phyloP scores from a whole-genome alignment of 2,888 invertebrate genomes.

The Lacanobia wlatinum region DNA sequence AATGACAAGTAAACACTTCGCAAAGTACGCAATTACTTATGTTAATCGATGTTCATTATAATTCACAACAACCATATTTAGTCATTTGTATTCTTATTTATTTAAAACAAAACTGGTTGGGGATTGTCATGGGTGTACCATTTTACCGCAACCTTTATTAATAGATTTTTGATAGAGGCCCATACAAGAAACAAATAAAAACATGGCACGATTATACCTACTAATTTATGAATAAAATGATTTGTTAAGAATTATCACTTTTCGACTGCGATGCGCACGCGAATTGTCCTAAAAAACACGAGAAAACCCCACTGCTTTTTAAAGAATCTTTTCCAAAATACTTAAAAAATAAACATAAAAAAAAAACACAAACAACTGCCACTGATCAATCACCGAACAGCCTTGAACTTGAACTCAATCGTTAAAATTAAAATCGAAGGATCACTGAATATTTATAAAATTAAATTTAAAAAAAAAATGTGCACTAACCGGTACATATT shows the following conservation, averaged over 20 bases:
- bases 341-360: no score
- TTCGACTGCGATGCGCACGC: no score
- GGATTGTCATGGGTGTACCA: slow-evolving; percentile 33
- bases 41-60: slow-evolving; percentile 21
- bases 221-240: not conserved
- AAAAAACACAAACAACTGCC: not conserved
- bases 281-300: no score
- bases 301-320: no score
- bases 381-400: slow-evolving; percentile 16
- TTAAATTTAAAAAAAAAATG: slow-evolving; percentile 65
- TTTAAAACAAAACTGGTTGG: slow-evolving; percentile 45
- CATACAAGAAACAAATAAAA: not conserved
- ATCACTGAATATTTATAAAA: slow-evolving; percentile 39
- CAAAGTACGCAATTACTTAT: slow-evolving; percentile 8
- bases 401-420: slow-evolving; percentile 41
- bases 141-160: not conserved
- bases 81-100: slow-evolving; percentile 1
- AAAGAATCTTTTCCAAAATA: no score
- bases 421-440: slow-evolving; percentile 24
- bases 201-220: not conserved
- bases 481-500: slow-evolving; percentile 86
- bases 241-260: not conserved
- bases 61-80: slow-evolving; percentile 22
- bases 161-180: not conserved
- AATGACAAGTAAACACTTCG: slow-evolving; percentile 26